phyloP scores from a whole-genome alignment of 2,113 vertebrate genomes.

The Zapus hudsonius region DNA sequence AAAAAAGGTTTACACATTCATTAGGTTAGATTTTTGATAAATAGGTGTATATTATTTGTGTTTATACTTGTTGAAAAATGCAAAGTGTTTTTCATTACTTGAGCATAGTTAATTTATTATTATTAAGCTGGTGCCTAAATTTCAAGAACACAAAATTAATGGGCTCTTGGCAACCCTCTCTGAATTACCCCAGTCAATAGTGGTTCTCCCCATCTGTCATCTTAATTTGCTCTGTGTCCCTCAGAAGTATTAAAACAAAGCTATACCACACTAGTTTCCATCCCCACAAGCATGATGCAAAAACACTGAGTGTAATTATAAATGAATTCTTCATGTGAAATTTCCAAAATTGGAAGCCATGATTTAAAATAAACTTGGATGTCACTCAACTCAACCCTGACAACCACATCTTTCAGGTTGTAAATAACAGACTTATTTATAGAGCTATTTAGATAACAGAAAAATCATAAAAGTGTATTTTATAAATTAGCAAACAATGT shows the following conservation, averaged over 20 bases:
- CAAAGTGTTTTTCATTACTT: constrained; percentile 49
- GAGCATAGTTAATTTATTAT: constrained; percentile 66
- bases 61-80: constrained; percentile 8
- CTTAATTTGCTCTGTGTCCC: constrained; percentile 49
- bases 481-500: constrained; percentile 31
- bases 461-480: constrained; percentile 20
- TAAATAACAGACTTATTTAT: constrained; percentile 40
- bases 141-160: constrained; percentile 69
- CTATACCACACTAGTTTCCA: constrained; percentile 28
- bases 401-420: constrained; percentile 1
- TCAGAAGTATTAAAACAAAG: constrained; percentile 57
- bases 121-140: constrained; percentile 59
- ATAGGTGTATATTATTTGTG: constrained; percentile 10
- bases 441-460: constrained; percentile 44
- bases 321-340: constrained; percentile 52
- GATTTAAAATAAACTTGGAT: constrained; percentile 46
- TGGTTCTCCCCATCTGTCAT: constrained; percentile 63
- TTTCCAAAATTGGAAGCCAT: constrained; percentile 18
- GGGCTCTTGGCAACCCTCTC: constrained; percentile 60
- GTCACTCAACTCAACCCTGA: not conserved
- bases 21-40: not conserved
- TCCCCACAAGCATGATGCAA: not conserved
- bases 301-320: constrained; percentile 33
- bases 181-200: constrained; percentile 59
- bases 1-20: not conserved